A percentile compares a stretch with the other conserved stretches of the same genome.
These are phyloP conservation scores for Drosophila mulleri DNA, from an alignment of 2,888 invertebrate genomes.

Conservation along the genomic window DNA sequence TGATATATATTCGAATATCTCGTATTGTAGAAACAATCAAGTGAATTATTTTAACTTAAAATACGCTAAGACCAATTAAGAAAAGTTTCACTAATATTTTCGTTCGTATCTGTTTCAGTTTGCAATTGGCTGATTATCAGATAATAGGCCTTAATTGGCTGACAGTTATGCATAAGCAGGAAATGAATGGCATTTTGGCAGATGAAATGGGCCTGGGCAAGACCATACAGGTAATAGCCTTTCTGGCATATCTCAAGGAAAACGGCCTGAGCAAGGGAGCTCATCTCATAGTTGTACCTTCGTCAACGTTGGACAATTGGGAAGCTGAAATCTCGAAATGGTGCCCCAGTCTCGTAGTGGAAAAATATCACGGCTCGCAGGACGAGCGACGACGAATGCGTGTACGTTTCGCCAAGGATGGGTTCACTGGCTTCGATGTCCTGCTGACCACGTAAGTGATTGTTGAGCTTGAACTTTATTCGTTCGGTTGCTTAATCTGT, in stretches of 20 bases:
- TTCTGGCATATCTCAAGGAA: constrained; percentile 95
- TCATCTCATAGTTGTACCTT: constrained; percentile 97
- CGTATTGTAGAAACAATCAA: too few species aligned
- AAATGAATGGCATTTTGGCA: constrained; percentile 96
- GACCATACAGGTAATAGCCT: constrained; percentile 97
- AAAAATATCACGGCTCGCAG: constrained; percentile 94
- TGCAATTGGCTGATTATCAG: constrained; percentile 94
- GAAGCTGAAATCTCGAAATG: constrained; percentile 90
- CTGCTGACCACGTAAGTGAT: constrained; percentile 93
- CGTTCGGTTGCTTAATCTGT: constrained; percentile 6
- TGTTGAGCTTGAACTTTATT: background rate
- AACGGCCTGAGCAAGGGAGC: constrained; percentile 90
- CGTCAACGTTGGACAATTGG: constrained; percentile 97
- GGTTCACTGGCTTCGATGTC: constrained; percentile 91
- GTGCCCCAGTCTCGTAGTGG: constrained; percentile 92
- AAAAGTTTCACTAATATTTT: background rate
- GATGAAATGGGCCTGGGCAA: constrained; percentile 99
- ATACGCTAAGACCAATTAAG: background rate
- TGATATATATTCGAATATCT: too few species aligned
- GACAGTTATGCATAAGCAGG: constrained; percentile 93
- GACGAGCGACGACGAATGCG: constrained; percentile 93
- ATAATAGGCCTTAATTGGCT: constrained; percentile 97
- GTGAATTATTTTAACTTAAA: too few species aligned
- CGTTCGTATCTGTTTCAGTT: constrained; percentile 84
- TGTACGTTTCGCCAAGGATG: constrained; percentile 90